These are phyloP conservation scores for Dolichoris vasculosae DNA, from an alignment of 1,140 invertebrate species.

Conservation along the genomic window DNA sequence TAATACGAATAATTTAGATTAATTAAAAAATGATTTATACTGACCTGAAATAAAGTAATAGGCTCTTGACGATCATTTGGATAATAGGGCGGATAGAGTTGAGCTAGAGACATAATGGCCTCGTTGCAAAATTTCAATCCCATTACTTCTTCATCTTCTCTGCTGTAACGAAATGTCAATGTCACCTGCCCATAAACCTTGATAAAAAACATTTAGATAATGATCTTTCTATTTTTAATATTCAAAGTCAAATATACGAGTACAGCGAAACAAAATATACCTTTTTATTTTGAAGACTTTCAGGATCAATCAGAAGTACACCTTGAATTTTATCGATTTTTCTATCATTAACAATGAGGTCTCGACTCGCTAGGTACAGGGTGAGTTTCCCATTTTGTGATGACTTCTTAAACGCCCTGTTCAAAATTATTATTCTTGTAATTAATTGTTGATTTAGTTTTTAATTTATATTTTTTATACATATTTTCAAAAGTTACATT, in stretches of 20 bases:
- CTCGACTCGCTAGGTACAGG: constrained; percentile 85
- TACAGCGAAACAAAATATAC: constrained; percentile 60
- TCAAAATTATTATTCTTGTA: constrained; percentile 43
- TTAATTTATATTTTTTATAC: not conserved
- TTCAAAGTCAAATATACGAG: not conserved
- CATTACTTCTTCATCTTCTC: constrained; percentile 95
- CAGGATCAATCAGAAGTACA: constrained; percentile 86
- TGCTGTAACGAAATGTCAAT: constrained; percentile 90
- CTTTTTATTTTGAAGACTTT: constrained; percentile 83
- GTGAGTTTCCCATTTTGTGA: constrained; percentile 89
- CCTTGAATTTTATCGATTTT: constrained; percentile 85
- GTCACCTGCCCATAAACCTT: constrained; percentile 88
- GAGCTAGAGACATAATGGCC: constrained; percentile 88
- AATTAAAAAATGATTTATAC: constrained; percentile 16
- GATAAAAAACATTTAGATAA: not conserved
- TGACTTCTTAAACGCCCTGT: constrained; percentile 80
- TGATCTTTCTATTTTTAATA: constrained; percentile 40
- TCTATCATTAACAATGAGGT: constrained; percentile 83
- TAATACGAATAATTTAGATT: not conserved
- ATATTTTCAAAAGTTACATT: no score
- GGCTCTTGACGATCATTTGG: constrained; percentile 76
- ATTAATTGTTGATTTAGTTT: not conserved
- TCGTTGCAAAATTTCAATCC: constrained; percentile 94
- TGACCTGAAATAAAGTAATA: constrained; percentile 85
- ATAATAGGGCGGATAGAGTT: constrained; percentile 83